Conservation (phyloP, 2,888 invertebrate species). For the Dryobota labecula region DNA sequence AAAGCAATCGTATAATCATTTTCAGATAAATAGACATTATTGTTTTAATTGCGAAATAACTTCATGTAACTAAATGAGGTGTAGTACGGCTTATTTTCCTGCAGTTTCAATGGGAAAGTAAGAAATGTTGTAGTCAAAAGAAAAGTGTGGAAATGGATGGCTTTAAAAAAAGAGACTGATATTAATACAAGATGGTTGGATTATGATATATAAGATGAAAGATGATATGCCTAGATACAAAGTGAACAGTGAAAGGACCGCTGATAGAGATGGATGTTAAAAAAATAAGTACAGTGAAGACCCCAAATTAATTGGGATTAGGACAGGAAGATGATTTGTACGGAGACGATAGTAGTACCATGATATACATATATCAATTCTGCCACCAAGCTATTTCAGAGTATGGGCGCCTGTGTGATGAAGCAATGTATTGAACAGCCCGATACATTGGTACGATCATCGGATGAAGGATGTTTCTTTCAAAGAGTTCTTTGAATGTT, state of each 20-base stretch:
- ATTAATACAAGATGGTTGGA: too few relatives aligned
- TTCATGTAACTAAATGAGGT: background rate
- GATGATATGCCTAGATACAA: background rate
- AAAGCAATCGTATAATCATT: conserved; percentile 11
- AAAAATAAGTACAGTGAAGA: background rate
- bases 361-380: background rate
- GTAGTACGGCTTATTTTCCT: background rate
- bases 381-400: background rate
- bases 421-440: background rate
- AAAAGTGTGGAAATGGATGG: too few relatives aligned
- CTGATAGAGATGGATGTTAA: background rate
- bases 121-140: background rate
- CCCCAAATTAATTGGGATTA: background rate
- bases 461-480: background rate
- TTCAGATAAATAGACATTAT: conserved; percentile 8
- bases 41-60: conserved; percentile 11
- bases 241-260: background rate
- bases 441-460: background rate
- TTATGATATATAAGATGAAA: background rate
- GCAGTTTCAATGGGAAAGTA: background rate
- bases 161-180: background rate
- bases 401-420: background rate
- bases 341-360: background rate
- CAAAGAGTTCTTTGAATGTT: background rate
- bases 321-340: background rate